These are phyloP conservation scores for Rhagonycha fulva DNA, from an alignment of 2,888 invertebrate genomes.

Conservation along the genomic window DNA sequence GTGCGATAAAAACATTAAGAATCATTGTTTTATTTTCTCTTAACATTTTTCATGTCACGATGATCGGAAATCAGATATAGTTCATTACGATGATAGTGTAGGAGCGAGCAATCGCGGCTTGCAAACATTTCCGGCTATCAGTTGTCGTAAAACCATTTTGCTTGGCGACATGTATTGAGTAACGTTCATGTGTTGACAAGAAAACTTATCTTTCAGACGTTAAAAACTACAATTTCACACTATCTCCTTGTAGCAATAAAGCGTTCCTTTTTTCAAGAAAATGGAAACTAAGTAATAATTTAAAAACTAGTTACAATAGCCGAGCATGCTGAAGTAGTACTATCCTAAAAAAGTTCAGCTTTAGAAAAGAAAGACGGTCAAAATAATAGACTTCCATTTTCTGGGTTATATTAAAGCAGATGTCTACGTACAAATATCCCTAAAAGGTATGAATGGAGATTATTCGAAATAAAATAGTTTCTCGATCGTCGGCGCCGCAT, in stretches of 20 bases:
- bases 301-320: not conserved
- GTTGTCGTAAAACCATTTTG: constrained; percentile 15
- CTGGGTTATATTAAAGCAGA: not conserved
- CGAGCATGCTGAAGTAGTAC: no score
- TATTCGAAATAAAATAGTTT: not conserved
- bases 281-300: not conserved
- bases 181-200: not conserved
- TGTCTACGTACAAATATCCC: not conserved
- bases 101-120: not conserved
- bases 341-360: not conserved
- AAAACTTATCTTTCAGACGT: not conserved
- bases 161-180: constrained; percentile 2
- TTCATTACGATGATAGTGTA: not conserved
- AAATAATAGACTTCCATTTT: not conserved
- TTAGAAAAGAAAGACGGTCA: not conserved
- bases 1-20: not conserved
- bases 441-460: not conserved
- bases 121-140: constrained; percentile 13
- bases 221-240: not conserved
- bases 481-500: not conserved
- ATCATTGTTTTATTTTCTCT: not conserved
- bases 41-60: not conserved
- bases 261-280: not conserved
- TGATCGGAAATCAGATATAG: constrained; percentile 1
- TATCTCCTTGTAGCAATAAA: not conserved